These are phyloP conservation scores for Eulemur rufifrons DNA, from an alignment of 2,113 vertebrate species.

Conservation along the genomic window DNA sequence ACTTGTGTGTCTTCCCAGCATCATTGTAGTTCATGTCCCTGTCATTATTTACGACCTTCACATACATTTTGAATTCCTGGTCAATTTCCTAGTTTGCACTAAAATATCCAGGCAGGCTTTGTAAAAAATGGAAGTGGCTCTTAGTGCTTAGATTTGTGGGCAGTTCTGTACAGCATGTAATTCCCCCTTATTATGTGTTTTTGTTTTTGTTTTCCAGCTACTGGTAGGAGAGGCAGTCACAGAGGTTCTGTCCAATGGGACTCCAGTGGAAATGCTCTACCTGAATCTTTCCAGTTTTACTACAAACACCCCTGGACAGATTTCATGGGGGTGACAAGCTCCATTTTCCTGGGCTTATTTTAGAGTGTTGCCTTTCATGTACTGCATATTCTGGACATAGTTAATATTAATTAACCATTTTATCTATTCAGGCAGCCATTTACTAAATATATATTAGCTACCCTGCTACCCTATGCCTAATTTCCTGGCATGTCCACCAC, in stretches of 20 bases:
- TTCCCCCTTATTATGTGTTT: neutral
- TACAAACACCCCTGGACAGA: neutral
- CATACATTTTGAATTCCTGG: neutral
- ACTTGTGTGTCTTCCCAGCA: neutral
- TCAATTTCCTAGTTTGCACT: neutral
- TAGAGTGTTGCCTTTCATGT: neutral
- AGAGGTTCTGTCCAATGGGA: neutral
- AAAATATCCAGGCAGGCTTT: neutral
- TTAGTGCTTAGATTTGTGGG: neutral
- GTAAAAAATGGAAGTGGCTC: neutral
- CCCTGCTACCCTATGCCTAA: neutral
- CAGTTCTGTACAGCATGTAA: neutral
- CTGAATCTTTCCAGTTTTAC: neutral
- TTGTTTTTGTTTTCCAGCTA: neutral
- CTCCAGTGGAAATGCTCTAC: neutral
- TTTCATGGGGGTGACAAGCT: neutral
- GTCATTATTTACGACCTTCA: constrained; percentile 4
- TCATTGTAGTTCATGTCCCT: neutral
- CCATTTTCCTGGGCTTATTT: neutral
- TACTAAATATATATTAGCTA: neutral
- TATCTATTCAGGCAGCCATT: neutral
- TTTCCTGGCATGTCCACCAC: neutral
- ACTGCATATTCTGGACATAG: neutral
- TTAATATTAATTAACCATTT: neutral
- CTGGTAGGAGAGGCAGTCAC: neutral